Percentiles rank a stretch among this genome's conserved stretches.
These are phyloP conservation scores for Mermis nigrescens DNA, from an alignment of 2,888 invertebrate genomes.

Conservation along the genomic window DNA sequence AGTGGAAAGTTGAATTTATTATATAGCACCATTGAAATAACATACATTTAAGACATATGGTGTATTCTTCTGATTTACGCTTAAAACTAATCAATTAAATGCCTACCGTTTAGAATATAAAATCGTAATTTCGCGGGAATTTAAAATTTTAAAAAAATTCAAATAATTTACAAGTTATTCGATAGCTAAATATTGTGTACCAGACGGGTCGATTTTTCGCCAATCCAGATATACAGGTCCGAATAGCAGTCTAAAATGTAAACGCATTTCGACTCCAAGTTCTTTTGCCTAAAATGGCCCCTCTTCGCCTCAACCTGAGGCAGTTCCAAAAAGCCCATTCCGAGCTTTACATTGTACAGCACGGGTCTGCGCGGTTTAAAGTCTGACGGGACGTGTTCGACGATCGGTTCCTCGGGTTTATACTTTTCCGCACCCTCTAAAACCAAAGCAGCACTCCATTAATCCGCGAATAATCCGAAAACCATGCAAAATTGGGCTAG, in stretches of 20 bases:
- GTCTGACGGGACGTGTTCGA: slow-evolving; percentile 48
- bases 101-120: too few species aligned
- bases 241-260: slow-evolving; percentile 83
- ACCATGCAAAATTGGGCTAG: too few species aligned
- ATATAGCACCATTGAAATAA: too few species aligned
- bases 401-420: slow-evolving; percentile 21
- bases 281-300: slow-evolving; percentile 50
- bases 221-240: slow-evolving; percentile 48
- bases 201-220: slow-evolving; percentile 82
- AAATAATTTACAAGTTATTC: too few species aligned
- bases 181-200: slow-evolving; percentile 39
- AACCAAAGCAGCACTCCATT: too few species aligned
- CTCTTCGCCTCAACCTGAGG: slow-evolving; percentile 49
- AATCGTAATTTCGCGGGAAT: too few species aligned
- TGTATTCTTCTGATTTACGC: too few species aligned
- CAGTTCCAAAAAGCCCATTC: slow-evolving; percentile 92
- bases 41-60: too few species aligned
- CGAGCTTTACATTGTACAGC: slow-evolving; percentile 79
- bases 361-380: slow-evolving; percentile 50
- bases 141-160: too few species aligned
- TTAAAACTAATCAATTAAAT: too few species aligned
- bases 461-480: too few species aligned
- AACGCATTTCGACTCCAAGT: slow-evolving; percentile 72
- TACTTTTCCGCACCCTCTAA: not conserved
- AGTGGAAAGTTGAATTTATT: too few species aligned